Percentiles rank a stretch among this genome's conserved stretches.
phyloP scores from a whole-genome alignment of 2,888 invertebrate genomes.

The Apantesis nais region DNA sequence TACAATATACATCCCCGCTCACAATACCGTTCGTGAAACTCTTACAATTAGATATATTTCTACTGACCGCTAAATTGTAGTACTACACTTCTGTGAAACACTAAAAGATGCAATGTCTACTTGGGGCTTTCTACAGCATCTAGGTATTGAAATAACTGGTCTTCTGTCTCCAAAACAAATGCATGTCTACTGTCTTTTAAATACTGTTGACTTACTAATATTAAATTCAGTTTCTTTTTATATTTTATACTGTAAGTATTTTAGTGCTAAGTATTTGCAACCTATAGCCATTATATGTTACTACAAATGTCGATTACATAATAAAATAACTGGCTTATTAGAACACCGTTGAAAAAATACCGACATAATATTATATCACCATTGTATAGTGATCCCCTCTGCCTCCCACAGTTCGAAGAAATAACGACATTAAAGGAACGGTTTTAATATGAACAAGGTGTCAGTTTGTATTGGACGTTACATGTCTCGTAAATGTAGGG shows the following conservation, averaged over 20 bases:
- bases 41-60: too few species aligned
- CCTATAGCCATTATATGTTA: conserved; percentile 37
- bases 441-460: conserved; percentile 30
- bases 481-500: conserved; percentile 31
- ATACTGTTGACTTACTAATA: background rate
- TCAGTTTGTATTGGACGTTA: conserved; percentile 43
- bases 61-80: too few species aligned
- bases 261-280: conserved; percentile 20
- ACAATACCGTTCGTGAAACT: too few species aligned
- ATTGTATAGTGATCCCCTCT: conserved; percentile 15
- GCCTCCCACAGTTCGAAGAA: conserved; percentile 6
- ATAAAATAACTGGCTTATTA: conserved; percentile 42
- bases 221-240: background rate
- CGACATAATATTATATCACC: conserved; percentile 25
- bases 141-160: background rate
- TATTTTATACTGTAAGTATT: conserved; percentile 27
- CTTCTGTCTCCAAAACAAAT: background rate
- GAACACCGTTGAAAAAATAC: conserved; percentile 34
- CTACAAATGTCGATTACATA: conserved; percentile 38
- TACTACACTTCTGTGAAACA: too few species aligned
- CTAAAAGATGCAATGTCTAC: too few species aligned
- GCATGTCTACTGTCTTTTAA: background rate
- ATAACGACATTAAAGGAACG: conserved; percentile 20
- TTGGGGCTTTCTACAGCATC: too few species aligned
- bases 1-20: too few species aligned